A percentile compares a stretch with the other conserved stretches of the same genome.
Conservation (phyloP, 2,113 vertebrate genomes). For the Rhinoderma darwinii region DNA sequence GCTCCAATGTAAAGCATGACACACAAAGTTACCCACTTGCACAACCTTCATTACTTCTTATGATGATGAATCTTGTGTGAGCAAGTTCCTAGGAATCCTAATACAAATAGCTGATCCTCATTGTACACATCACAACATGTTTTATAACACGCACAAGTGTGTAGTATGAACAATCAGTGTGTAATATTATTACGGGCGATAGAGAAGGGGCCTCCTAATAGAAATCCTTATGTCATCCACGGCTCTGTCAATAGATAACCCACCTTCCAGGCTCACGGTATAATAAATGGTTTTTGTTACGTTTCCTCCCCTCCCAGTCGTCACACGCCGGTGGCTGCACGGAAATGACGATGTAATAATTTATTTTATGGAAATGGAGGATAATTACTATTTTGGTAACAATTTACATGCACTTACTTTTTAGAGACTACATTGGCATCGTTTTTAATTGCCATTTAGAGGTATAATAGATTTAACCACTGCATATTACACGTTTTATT, state of each 20-base stretch:
- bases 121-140: constrained; percentile 18
- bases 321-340: neutral
- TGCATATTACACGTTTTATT: constrained; percentile 9
- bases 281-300: neutral
- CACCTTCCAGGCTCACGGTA: neutral
- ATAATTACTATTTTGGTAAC: constrained; percentile 11
- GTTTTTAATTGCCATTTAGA: neutral
- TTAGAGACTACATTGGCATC: neutral
- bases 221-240: neutral
- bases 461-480: neutral
- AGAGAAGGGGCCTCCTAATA: neutral
- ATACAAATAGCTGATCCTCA: neutral
- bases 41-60: neutral
- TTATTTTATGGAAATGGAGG: neutral
- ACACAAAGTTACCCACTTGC: neutral
- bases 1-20: neutral
- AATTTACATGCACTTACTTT: neutral
- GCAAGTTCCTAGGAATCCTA: constrained; percentile 5
- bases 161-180: neutral
- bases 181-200: neutral
- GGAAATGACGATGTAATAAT: neutral
- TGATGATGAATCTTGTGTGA: neutral
- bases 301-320: neutral
- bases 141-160: neutral
- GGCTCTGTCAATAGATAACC: neutral